Conservation (phyloP, 2,113 vertebrate species). For the Callocephalon fimbriatum region DNA sequence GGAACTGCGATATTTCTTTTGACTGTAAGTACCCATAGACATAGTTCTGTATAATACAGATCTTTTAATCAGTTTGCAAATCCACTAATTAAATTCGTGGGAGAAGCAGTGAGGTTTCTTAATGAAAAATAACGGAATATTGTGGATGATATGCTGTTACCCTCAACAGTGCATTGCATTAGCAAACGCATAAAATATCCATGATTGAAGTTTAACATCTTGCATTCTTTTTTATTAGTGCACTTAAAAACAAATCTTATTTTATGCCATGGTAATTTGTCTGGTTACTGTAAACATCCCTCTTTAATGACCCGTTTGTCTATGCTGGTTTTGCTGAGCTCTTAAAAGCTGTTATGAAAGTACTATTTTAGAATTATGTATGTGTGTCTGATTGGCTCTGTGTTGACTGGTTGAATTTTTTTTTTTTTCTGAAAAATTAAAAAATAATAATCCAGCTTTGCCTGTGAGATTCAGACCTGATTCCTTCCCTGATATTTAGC, state of each 20-base stretch:
- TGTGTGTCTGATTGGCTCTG: background rate
- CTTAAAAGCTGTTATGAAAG: background rate
- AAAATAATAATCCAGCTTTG: background rate
- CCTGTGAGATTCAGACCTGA: background rate
- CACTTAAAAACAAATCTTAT: background rate
- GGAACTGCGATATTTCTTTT: background rate
- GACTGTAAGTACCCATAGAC: accelerated
- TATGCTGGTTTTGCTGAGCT: background rate
- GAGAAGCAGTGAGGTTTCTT: background rate
- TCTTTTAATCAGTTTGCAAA: background rate
- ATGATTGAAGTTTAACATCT: background rate
- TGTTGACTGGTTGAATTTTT: background rate
- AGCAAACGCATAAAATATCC: background rate
- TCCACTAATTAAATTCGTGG: background rate
- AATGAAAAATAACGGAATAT: background rate
- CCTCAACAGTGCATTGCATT: background rate
- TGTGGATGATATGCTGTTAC: background rate
- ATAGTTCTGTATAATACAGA: background rate
- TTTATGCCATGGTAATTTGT: background rate
- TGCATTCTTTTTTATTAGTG: background rate
- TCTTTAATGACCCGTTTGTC: background rate
- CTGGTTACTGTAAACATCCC: background rate
- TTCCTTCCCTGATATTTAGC: background rate
- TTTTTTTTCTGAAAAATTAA: background rate
- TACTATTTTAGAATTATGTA: background rate